Evolutionary conservation across 2,888 invertebrate genomes (phyloP).

Genomic region (Galeruca laticollis): DNA sequence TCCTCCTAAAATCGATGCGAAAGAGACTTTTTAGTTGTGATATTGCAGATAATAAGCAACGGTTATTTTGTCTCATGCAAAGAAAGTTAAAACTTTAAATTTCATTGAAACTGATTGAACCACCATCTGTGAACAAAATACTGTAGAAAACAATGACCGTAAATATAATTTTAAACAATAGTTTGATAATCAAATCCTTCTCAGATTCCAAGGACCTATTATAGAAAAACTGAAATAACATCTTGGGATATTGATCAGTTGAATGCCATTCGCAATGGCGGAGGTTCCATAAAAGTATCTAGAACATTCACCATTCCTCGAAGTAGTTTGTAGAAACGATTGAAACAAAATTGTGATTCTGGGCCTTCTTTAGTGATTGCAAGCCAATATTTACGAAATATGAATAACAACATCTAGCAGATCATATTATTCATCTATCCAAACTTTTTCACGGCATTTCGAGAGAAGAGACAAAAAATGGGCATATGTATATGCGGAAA

Average conservation of each 20-base stretch:
- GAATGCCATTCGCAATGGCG: conserved; percentile 9
- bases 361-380: too few relatives aligned
- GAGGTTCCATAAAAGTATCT: neutral
- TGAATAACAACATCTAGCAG: conserved; percentile 20
- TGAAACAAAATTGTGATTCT: too few relatives aligned
- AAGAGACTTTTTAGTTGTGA: too few relatives aligned
- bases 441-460: neutral
- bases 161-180: neutral
- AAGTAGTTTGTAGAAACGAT: too few relatives aligned
- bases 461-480: conserved; percentile 15
- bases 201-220: too few relatives aligned
- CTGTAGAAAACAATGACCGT: too few relatives aligned
- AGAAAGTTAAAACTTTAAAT: too few relatives aligned
- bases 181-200: conserved; percentile 6
- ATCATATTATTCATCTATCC: conserved; percentile 9
- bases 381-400: conserved; percentile 14
- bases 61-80: conserved; percentile 14
- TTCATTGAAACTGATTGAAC: too few relatives aligned
- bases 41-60: conserved; percentile 5
- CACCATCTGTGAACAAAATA: too few relatives aligned
- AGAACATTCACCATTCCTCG: conserved; percentile 16
- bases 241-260: too few relatives aligned
- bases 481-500: conserved; percentile 13
- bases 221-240: too few relatives aligned
- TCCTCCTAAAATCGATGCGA: conserved; percentile 6